Percentiles rank a stretch among this genome's conserved stretches.
Evolutionary conservation across 2,113 vertebrate species (phyloP).

Genomic region (Phalacrocorax brasilianus): DNA sequence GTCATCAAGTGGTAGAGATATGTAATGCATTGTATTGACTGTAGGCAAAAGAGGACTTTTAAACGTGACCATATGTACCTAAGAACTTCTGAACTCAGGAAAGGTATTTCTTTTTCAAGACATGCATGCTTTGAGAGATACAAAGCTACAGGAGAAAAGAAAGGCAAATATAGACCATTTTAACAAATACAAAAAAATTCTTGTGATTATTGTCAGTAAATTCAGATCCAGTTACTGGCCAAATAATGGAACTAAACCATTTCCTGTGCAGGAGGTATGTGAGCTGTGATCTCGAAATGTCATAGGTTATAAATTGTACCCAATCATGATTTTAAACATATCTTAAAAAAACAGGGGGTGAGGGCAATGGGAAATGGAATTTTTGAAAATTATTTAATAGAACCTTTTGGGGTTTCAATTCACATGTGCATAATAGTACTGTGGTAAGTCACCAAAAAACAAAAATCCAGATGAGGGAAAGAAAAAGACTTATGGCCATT

Average conservation of each 20-base stretch:
- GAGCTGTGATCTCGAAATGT: background rate
- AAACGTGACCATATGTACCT: background rate
- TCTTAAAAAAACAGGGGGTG: accelerated
- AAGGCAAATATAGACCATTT: background rate
- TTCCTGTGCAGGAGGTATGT: background rate
- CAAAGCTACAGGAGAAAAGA: background rate
- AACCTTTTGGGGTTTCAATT: background rate
- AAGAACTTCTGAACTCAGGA: background rate
- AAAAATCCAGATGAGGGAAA: background rate
- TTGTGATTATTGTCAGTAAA: background rate
- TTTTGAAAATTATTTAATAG: background rate
- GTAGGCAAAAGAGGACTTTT: background rate
- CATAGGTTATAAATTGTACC: background rate
- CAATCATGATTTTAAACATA: background rate
- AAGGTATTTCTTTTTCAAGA: background rate
- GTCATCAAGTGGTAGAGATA: background rate
- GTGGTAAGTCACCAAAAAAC: background rate
- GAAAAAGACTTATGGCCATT: background rate
- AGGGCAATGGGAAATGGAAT: background rate
- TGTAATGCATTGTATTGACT: background rate
- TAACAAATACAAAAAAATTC: background rate
- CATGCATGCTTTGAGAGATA: background rate
- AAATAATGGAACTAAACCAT: background rate
- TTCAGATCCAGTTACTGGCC: background rate
- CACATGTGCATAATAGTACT: background rate